Base-by-base conservation (phyloP, 2,888 invertebrate species). In the Agrotis exclamationis region DNA sequence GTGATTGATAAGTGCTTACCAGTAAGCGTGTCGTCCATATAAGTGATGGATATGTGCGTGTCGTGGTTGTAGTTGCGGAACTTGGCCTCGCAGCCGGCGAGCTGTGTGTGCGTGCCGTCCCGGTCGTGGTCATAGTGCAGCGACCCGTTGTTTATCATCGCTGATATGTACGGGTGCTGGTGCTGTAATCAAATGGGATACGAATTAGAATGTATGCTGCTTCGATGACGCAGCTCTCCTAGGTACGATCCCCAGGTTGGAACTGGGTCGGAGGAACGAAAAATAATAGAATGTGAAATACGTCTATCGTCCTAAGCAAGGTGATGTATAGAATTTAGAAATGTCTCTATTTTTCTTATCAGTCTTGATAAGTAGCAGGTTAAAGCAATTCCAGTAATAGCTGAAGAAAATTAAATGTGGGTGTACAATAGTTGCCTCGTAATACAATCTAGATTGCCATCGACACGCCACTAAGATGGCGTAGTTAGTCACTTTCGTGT, bases 81-180 rank as follows among this genome's bases (percentile, higher is more conserved):
- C 90, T 99, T 99, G 13, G 99, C 98, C 93, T 99, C 99, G 94
- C 99, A 99, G 39, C 99, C 99, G 20, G 99, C 98, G 18, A 99
- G 93, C 94, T 99, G 99, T 0, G 99, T 99, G 92, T 99, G 99
- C 0, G 99, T 99, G 59, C 99, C 99, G 96, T 99, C 99, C 57
- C 98, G 96, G 91, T 99, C 99, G 93, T 99, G 99, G 94, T 99
- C 99, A 93, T 99, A 99, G 91, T 98, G 98, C 76, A 99, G 96
- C 2, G 98, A 97, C 20, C 99, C 99, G 94, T 99, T 99, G 94
- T 99, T 99, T 3, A 99, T 97, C 99, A 99, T 99, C 4, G 99
- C 99, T 67, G 99, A 99, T 86, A 99, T 98, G 94, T 99, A 99
- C 0, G 99, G 99, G 96, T 99, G 99, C 90, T 99, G 98, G 93